Percentiles rank a stretch among this genome's conserved stretches.
Conservation (phyloP, 2,113 vertebrate species). For the Tonatia bakeri region DNA sequence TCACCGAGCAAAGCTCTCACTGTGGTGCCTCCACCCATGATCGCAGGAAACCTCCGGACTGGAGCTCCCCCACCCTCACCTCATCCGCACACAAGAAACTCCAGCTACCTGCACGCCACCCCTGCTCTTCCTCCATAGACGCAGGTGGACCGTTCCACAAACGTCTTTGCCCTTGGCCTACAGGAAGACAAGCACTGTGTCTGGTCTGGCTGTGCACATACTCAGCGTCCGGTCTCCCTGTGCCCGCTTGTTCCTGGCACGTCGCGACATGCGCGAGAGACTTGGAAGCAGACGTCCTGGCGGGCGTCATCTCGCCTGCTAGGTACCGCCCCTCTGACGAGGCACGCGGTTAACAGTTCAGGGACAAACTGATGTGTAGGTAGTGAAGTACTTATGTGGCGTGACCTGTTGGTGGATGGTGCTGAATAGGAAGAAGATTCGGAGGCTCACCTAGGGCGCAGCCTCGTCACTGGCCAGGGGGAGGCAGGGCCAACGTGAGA, state of each 20-base stretch:
- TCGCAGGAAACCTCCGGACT: background rate
- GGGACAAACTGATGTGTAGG: background rate
- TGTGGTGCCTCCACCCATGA: background rate
- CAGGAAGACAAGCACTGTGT: slow-evolving; percentile 13
- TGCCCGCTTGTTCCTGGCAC: background rate
- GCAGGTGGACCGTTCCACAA: background rate
- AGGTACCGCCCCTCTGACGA: background rate
- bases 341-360: background rate
- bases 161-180: background rate
- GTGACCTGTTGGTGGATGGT: background rate
- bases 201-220: background rate
- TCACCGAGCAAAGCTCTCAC: background rate
- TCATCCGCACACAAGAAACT: background rate
- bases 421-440: background rate
- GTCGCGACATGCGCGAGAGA: background rate
- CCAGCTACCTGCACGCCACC: background rate
- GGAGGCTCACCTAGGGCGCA: background rate
- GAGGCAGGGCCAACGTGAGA: background rate
- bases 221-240: background rate
- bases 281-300: background rate
- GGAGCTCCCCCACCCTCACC: background rate
- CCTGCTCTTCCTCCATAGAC: background rate
- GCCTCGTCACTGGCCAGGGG: background rate
- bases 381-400: background rate
- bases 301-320: background rate